phyloP scores from a whole-genome alignment of 2,888 invertebrate genomes.

The Parnassius mnemosyne region DNA sequence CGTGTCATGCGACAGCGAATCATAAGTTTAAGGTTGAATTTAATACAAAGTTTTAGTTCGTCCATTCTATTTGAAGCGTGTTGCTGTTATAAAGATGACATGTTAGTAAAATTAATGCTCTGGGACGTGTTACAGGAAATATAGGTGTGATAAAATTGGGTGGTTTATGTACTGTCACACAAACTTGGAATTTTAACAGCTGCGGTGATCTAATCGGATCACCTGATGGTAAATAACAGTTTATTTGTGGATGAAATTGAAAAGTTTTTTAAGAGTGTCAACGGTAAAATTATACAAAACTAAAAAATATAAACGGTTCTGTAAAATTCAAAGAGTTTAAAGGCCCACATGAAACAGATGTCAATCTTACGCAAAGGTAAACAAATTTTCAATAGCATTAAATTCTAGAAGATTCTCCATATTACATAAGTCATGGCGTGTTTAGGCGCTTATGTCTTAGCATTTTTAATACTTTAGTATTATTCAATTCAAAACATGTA shows the following conservation, averaged over 20 bases:
- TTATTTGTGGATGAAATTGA: conserved; percentile 8
- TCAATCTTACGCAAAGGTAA: conserved; percentile 5
- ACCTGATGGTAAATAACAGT: conserved; percentile 24
- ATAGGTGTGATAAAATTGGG: conserved; percentile 34
- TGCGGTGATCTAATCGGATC: conserved; percentile 18
- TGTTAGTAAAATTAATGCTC: conserved; percentile 33
- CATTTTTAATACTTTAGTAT: too few relatives aligned
- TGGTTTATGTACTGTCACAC: conserved; percentile 33
- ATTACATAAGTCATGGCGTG: too few relatives aligned
- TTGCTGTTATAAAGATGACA: conserved; percentile 41
- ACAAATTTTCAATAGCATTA: conserved; percentile 8
- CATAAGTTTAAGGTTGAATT: conserved; percentile 46
- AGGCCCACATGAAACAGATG: conserved; percentile 13
- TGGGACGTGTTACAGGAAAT: conserved; percentile 33
- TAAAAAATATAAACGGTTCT: too few relatives aligned
- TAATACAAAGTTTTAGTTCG: conserved; percentile 29
- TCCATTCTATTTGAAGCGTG: conserved; percentile 40
- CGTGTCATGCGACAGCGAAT: conserved; percentile 42
- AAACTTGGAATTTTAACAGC: conserved; percentile 27
- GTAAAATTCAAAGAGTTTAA: conserved; percentile 14
- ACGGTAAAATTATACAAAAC: too few relatives aligned
- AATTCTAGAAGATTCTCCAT: background rate
- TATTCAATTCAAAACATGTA: too few relatives aligned
- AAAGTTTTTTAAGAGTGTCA: background rate
- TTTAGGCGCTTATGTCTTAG: too few relatives aligned